Evolutionary conservation across 2,888 invertebrate species (phyloP).

Genomic region (Hecatera dysodea): DNA sequence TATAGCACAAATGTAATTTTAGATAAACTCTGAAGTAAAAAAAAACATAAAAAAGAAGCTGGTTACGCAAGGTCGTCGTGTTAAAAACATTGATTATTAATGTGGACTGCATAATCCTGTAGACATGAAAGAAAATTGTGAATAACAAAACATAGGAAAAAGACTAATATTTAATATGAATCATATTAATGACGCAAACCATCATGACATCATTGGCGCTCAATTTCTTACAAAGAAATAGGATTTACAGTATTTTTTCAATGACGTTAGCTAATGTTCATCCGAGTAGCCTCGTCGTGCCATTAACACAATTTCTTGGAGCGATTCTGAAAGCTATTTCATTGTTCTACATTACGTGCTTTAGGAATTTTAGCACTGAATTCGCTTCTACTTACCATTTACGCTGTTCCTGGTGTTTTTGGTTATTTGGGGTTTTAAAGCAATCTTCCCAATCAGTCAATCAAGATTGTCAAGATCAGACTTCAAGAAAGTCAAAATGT

Average conservation of each 20-base stretch:
- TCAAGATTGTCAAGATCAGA: background rate
- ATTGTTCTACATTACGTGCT: conserved; percentile 19
- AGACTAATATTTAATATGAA: conserved; percentile 41
- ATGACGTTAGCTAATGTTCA: conserved; percentile 51
- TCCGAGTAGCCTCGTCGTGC: conserved; percentile 46
- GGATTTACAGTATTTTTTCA: conserved; percentile 53
- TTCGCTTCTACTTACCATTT: background rate
- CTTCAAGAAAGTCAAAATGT: background rate
- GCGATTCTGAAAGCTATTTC: conserved; percentile 54
- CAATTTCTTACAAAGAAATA: conserved; percentile 47
- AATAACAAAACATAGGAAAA: conserved; percentile 28
- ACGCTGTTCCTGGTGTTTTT: background rate
- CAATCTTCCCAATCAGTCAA: background rate
- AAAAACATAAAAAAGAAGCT: background rate
- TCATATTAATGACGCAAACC: conserved; percentile 52
- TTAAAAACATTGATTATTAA: conserved; percentile 13
- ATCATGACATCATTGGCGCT: conserved; percentile 49
- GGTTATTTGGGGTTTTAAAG: background rate
- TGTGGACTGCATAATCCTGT: conserved; percentile 29
- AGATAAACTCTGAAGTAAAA: conserved; percentile 10
- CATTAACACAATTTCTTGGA: conserved; percentile 58
- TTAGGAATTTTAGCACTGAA: conserved; percentile 3
- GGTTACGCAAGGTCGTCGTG: background rate
- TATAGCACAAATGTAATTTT: background rate
- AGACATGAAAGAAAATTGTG: conserved; percentile 35